Conservation (phyloP, 2,888 invertebrate genomes). For the Fissipunctia ypsillon region DNA sequence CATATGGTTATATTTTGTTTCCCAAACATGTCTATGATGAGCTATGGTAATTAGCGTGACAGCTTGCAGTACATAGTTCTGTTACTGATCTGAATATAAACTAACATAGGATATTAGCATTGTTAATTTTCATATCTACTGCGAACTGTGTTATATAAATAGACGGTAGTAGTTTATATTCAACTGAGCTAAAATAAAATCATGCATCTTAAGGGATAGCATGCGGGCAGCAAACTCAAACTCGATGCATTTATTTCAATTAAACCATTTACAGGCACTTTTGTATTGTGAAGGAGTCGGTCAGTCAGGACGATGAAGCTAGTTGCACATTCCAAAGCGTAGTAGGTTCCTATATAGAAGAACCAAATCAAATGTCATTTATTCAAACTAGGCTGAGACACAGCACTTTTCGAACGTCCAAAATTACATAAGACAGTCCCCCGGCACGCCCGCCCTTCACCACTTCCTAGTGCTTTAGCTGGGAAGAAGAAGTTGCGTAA, state of each 20-base stretch:
- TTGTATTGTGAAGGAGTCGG: too few relatives aligned
- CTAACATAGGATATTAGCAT: constrained; percentile 32
- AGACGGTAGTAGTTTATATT: constrained; percentile 5
- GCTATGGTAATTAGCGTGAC: constrained; percentile 47
- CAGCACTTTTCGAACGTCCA: too few relatives aligned
- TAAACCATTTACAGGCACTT: neutral
- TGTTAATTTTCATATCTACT: constrained; percentile 39
- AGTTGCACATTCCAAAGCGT: neutral
- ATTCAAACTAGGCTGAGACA: too few relatives aligned
- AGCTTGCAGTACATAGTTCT: constrained; percentile 31
- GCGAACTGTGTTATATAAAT: constrained; percentile 7
- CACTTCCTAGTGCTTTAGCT: too few relatives aligned
- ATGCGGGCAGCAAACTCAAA: neutral
- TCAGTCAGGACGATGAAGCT: too few relatives aligned
- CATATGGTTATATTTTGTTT: neutral
- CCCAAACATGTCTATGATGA: constrained; percentile 28
- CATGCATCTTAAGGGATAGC: neutral
- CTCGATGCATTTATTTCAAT: neutral
- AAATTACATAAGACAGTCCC: too few relatives aligned
- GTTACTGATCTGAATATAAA: constrained; percentile 16
- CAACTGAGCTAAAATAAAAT: neutral
- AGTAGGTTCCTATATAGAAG: neutral
- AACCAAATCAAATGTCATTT: too few relatives aligned
- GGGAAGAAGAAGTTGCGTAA: too few relatives aligned
- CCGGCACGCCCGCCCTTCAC: too few relatives aligned